Base-by-base conservation (phyloP, 2,113 vertebrate species). In the Paramisgurnus dabryanus region DNA sequence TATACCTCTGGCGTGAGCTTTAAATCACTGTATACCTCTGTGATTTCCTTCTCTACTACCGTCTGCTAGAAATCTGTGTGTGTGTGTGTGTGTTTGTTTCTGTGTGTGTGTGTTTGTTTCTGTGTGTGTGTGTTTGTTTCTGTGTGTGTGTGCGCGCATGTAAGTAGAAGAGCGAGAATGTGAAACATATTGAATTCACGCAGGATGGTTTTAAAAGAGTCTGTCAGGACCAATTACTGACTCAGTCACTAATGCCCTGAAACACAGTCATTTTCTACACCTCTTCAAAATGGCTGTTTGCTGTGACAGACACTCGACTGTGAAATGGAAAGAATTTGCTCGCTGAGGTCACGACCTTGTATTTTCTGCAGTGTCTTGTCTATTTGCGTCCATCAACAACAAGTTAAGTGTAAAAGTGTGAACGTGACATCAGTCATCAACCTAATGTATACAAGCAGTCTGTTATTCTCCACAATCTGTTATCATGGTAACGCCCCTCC, bases 181-280 rank as follows among this genome's bases (percentile, higher is more conserved):
- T 58, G 53, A 45, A 40, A 15, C 57, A 63, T 57, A 65, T 76
- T 76, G 68, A 50, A 53, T 71, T 78, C 76, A 74, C 3, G 45
- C 75, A 80, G 82, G 78, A 74, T 60, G 60, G 68, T 34, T 72
- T 70, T 70, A 41, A 55, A 68, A 57, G 17, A 69, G 68, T 76
- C 72, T 70, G 53, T 73, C 60, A 69, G 39, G 64, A 27, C 81
- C 76, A 85, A 77, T 77, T 77, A 77, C 75, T 76, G 61, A 79
- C 70, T 76, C 71, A 79, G 17, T 49, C 41, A 63, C 64, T 77
- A 45, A 34, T 70, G 74, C 73, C 80, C 74, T 67, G 57, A 82
- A 87, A 71, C 50, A n/a, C 76, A 66, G 74, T 82, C 55, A 80
- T 84, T 84, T 81, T 77, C 80, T 70, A 74, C 55, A 57, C 75